Base-by-base conservation (phyloP, 2,888 invertebrate species). In the Pyrocoelia pectoralis region DNA sequence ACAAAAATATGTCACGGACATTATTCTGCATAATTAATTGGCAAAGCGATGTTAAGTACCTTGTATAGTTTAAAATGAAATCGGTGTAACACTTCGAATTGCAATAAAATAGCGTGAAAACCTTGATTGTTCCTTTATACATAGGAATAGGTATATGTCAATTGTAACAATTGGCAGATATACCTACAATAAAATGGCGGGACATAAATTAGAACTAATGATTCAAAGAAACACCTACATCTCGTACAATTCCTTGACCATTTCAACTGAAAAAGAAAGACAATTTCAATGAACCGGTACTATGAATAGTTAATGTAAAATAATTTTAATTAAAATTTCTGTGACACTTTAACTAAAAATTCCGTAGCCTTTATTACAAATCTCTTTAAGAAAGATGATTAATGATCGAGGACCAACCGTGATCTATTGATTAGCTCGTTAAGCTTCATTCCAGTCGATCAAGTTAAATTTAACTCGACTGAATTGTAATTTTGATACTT, bases 401-500 rank as follows among this genome's bases (percentile, higher is more conserved):
- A 81, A 82, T 81, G 82, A 81, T 80, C 75, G 74, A 74, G 75
- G 79, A 75, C 79, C 79, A 75, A 73, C 78, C 81, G 81, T 82
- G 82, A 81, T 82, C 82, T 82, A 82, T 81, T 82, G 82, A 82
- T 82, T 82, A 81, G 80, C 80, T 82, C 81, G 82, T 82, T 82
- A 82, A 79, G 80, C 77, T 72, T 72, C 74, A 72, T 73, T 76
- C 74, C 80, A 80, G 76, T 70, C 68, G 79, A 61, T 74, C 80
- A 78, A 68, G 62, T 64, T 58, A 67, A 56, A 65, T 76, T 61
- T 62, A 68, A 60, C 56, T 61, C 65, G 56, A 57, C 67, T 48
- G 62, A 64, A 73, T 72, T 72, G 72, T 72, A 61, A 67, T 68
- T 40, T 48, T 48, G 33, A 54, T 52, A 29, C 12, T 15, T 49